phyloP scores from a whole-genome alignment of 2,113 vertebrate genomes.

The Prochilodus magdalenae region DNA sequence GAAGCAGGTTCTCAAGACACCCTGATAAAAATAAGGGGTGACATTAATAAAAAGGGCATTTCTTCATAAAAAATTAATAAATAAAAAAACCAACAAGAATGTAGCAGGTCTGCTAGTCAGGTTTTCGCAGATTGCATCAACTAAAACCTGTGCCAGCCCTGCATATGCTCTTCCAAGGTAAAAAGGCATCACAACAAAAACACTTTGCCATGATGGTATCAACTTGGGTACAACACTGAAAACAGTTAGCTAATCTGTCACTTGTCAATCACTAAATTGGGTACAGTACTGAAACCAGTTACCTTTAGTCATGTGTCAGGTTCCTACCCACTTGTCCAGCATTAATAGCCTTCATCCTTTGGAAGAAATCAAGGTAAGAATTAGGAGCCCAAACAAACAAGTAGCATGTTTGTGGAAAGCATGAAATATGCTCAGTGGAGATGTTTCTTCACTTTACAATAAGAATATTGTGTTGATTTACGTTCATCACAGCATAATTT shows the following conservation, averaged over 20 bases:
- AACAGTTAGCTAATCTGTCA: constrained; percentile 9
- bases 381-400: neutral
- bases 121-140: constrained; percentile 55
- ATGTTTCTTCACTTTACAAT: constrained; percentile 46
- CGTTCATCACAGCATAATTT: constrained; percentile 31
- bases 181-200: constrained; percentile 69
- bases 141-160: constrained; percentile 77
- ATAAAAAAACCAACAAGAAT: constrained; percentile 5
- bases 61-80: neutral
- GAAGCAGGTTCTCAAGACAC: neutral
- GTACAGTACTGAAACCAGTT: constrained; percentile 24
- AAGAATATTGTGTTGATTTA: constrained; percentile 70
- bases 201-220: constrained; percentile 71
- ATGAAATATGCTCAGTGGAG: constrained; percentile 21
- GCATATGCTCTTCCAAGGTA: constrained; percentile 72
- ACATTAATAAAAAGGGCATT: neutral
- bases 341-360: neutral
- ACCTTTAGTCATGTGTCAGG: too few species aligned
- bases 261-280: too few species aligned
- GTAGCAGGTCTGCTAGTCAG: constrained; percentile 79
- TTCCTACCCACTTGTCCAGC: too few species aligned
- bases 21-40: neutral
- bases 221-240: constrained; percentile 61
- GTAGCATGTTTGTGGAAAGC: neutral
- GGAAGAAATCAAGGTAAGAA: neutral